Base-by-base conservation (phyloP, 1,140 invertebrate genomes). In the Drosophila subpulchrella region DNA sequence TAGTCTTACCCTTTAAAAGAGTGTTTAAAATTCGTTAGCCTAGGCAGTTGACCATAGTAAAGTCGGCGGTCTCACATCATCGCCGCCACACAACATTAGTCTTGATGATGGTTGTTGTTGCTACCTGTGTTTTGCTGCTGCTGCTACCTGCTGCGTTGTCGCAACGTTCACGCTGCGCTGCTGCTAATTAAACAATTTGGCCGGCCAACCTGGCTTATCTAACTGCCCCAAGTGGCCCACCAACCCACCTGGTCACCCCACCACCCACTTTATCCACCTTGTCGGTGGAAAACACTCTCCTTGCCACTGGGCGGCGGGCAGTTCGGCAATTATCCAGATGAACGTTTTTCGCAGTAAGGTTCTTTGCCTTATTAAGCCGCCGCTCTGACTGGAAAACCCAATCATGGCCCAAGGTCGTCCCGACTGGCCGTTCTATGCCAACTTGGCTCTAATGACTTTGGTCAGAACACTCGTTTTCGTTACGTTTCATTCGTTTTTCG, bases 351-450 rank as follows among this genome's bases (percentile, higher is more conserved):
- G 67, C 32, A 38, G 44, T 89, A 89, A 89, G 84, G 84, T 84
- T 88, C 77, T 88, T 75, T 84, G 85, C 84, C 80, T 74, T 89
- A 89, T 89, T 88, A 82, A 82, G 83, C 78, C 55, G 58, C 50
- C 50, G 50, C 54, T 17, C 56, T 58, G 76, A 63, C 61, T 72
- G 34, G 36, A 78, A 63, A 65, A 86, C 66, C 55, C 78, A 86
- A 86, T 90, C 78, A 90, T 59, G 61, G 46, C 61, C 44, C 85
- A 90, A 90, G 82, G 86, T 90, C 78, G 83, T 47, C 65, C 70
- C 68, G 73, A 60, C 48, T 81, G 73, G 63, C 68, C 83, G 81
- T 84, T 88, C 80, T 89, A 88, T 80, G 82, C 72, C 75, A 41
- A 77, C 55, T 75, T 46, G 73, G 72, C 67, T 42, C 73, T 86